Evolutionary conservation across 2,113 vertebrate genomes (phyloP).

Genomic region (Gallinago paraguaiae): DNA sequence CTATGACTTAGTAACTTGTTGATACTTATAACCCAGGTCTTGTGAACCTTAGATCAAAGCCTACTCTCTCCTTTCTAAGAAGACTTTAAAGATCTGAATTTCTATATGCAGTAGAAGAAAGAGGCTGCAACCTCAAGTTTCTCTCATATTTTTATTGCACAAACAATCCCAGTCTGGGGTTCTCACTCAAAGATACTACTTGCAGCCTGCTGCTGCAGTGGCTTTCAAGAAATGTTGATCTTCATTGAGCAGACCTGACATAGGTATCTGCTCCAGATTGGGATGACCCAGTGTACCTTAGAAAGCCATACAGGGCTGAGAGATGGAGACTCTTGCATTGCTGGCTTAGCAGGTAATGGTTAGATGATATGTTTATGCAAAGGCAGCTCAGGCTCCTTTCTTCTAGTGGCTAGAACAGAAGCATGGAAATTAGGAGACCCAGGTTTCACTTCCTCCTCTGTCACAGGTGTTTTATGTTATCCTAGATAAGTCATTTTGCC

Average conservation of each 20-base stretch:
- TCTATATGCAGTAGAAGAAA: not conserved
- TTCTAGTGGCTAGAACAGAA: not conserved
- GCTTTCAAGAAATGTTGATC: not conserved
- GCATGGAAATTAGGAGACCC: not conserved
- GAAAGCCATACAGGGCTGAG: not conserved
- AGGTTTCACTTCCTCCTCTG: not conserved
- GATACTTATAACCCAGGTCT: not conserved
- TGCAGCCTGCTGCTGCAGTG: not conserved
- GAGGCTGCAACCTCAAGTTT: not conserved
- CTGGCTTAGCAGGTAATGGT: not conserved
- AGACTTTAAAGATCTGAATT: not conserved
- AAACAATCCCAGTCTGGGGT: not conserved
- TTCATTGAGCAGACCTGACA: not conserved
- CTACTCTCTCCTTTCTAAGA: not conserved
- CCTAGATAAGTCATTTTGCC: conserved; percentile 20
- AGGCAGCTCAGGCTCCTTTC: not conserved
- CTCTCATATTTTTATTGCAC: not conserved
- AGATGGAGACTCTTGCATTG: not conserved
- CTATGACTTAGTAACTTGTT: not conserved
- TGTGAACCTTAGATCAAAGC: not conserved
- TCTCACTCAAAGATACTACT: not conserved
- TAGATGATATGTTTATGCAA: not conserved
- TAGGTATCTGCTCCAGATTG: not conserved
- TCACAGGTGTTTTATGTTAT: not conserved
- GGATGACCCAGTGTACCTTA: not conserved